A percentile compares a stretch with the other conserved stretches of the same genome.
Conservation (phyloP, 35 echinoderm and acorn worm genomes). For the Apostichopus californicus region DNA sequence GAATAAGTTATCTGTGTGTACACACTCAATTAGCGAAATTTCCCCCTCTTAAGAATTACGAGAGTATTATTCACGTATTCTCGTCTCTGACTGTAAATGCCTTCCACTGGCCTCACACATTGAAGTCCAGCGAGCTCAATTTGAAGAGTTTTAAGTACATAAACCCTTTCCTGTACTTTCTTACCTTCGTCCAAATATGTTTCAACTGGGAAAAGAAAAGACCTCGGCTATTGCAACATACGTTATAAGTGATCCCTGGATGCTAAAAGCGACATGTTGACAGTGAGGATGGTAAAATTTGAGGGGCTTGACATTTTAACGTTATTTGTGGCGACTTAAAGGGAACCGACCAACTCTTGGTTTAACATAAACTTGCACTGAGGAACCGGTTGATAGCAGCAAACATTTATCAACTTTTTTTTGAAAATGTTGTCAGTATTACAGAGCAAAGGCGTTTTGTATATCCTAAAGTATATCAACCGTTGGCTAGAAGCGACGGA, state of each 20-base stretch:
- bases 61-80: not conserved
- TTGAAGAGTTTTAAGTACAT: not conserved
- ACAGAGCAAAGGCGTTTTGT: too few relatives aligned
- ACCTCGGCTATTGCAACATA: too few relatives aligned
- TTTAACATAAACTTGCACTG: too few relatives aligned
- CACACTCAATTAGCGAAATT: too few relatives aligned
- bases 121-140: not conserved
- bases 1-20: too few relatives aligned
- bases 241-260: not conserved
- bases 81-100: not conserved
- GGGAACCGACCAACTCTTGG: too few relatives aligned
- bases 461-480: too few relatives aligned
- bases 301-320: not conserved
- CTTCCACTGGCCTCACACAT: not conserved
- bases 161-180: not conserved
- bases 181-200: not conserved
- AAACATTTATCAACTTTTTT: too few relatives aligned
- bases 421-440: too few relatives aligned
- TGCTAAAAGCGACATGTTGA: not conserved
- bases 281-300: not conserved
- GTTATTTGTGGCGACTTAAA: not conserved
- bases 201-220: too few relatives aligned
- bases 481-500: too few relatives aligned
- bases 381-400: too few relatives aligned
- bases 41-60: not conserved